Base-by-base conservation (phyloP, 2,113 vertebrate species). In the Vanacampus margaritifer region DNA sequence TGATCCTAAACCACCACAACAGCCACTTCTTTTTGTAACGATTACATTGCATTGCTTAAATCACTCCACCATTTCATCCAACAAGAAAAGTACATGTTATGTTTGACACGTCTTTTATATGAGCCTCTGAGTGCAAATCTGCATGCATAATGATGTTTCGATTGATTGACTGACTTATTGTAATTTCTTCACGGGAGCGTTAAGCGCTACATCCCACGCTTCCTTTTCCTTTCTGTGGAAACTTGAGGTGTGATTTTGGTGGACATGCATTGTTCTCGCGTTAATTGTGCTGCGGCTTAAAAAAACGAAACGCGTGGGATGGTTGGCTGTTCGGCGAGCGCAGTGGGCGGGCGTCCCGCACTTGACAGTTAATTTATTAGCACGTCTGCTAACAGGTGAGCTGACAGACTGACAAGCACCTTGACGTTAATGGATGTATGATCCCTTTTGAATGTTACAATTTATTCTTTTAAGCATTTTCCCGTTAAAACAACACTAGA, bases 211-310 rank as follows among this genome's bases (percentile, higher is more conserved):
- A 24, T 54, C 51, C 51, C 51, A 54, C 51, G 24, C 23, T 54
- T 54, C 23, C 23, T 10, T 54, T 54, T 26, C 48, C n/a, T 54
- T 54, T 24, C 51, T 54, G 1, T 54, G 4, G 12, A 54, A 54
- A 24, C 51, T 26, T 24, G 10, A 26, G 51, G 51, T 54, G 51
- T 54, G 51, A 54, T 23, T 54, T 54, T 54, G 26, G 51, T 5
- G 51, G 51, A 54, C 51, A 14, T 24, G 51, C 23, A 54, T 54
- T 54, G 23, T 54, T 54, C 23, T 23, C 3, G 51, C 51, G 23
- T 12, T 54, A 23, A 54, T 79, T 82, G 79, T 85, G 68, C 64
- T 45, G 2, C 59, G 36, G 68, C 45, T 65, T 69, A 50, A 72
- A 62, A 59, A 45, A 82, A 50, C 67, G 69, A 53, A 39, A 58